Evolutionary conservation across 2,888 invertebrate species (phyloP).

Genomic region (Pardosa pseudoannulata): DNA sequence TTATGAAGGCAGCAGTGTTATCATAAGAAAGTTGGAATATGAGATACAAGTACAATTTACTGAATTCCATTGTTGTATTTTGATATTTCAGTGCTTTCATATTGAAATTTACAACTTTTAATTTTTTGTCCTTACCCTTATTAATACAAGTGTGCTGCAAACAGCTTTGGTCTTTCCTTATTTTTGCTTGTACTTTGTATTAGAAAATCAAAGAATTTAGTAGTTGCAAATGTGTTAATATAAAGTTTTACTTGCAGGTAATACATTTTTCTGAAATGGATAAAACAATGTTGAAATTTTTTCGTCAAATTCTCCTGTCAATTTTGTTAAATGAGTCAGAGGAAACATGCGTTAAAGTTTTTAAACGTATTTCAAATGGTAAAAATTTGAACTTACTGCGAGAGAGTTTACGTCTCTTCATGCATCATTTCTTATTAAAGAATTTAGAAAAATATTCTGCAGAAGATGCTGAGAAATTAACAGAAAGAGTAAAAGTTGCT

Average conservation of each 20-base stretch:
- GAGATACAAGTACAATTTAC: too few species aligned
- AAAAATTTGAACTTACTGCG: slow-evolving; percentile 87
- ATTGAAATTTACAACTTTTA: too few species aligned
- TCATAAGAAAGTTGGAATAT: too few species aligned
- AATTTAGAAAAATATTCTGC: slow-evolving; percentile 76
- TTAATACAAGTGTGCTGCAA: too few species aligned
- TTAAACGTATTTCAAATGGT: slow-evolving; percentile 85
- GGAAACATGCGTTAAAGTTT: slow-evolving; percentile 82
- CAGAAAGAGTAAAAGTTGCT: slow-evolving; percentile 82
- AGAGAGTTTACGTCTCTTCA: slow-evolving; percentile 89
- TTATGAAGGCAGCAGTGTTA: too few species aligned
- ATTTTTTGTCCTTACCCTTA: too few species aligned
- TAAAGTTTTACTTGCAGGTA: slow-evolving; percentile 80
- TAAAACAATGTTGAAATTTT: slow-evolving; percentile 86
- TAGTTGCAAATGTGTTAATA: too few species aligned
- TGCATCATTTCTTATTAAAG: slow-evolving; percentile 88
- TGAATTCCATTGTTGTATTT: too few species aligned
- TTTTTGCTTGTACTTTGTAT: too few species aligned
- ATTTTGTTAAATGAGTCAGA: slow-evolving; percentile 84
- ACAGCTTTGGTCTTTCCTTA: too few species aligned
- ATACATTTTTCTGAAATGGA: slow-evolving; percentile 91
- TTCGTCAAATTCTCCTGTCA: slow-evolving; percentile 86
- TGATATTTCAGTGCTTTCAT: too few species aligned
- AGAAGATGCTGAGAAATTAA: slow-evolving; percentile 80
- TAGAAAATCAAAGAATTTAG: too few species aligned